A percentile compares a stretch with the other conserved stretches of the same genome.
phyloP scores from a whole-genome alignment of 2,797 vertebrate species.

The Epinephelus malabaricus region DNA sequence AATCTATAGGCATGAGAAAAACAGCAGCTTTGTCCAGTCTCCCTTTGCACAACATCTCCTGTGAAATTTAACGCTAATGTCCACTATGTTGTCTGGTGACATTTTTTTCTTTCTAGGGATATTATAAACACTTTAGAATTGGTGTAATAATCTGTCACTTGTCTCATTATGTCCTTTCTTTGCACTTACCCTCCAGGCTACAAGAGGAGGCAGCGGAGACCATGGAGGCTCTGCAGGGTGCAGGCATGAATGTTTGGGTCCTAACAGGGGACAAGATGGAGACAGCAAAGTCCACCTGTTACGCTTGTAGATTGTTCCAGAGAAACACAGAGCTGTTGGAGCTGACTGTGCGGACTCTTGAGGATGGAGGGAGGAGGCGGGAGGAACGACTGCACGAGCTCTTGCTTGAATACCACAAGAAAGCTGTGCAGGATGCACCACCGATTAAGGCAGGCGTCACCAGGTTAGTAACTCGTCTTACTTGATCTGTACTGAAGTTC shows the following conservation, averaged over 20 bases:
- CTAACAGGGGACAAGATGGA: conserved; percentile 99
- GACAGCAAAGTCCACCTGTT: conserved; percentile 97
- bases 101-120: background rate
- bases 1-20: background rate
- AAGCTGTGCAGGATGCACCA: conserved; percentile 90
- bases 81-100: background rate
- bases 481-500: background rate
- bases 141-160: background rate
- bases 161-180: background rate
- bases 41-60: background rate
- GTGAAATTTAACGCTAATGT: background rate
- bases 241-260: conserved; percentile 98
- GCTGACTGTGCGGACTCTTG: conserved; percentile 90
- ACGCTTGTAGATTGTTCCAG: conserved; percentile 95
- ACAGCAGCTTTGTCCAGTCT: background rate
- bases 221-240: conserved; percentile 94
- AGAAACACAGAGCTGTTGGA: conserved; percentile 94
- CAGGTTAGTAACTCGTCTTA: conserved; percentile 83
- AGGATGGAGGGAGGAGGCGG: conserved; percentile 84
- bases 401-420: conserved; percentile 93
- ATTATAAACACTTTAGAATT: background rate
- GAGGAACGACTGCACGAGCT: conserved; percentile 92
- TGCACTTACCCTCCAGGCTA: conserved; percentile 81
- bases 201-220: conserved; percentile 97
- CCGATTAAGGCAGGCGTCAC: conserved; percentile 85